Evolutionary conservation across 1,140 invertebrate species (phyloP), one percentile per base, ranked within the genome.

Genomic region (Drosophila paulistorum): DNA sequence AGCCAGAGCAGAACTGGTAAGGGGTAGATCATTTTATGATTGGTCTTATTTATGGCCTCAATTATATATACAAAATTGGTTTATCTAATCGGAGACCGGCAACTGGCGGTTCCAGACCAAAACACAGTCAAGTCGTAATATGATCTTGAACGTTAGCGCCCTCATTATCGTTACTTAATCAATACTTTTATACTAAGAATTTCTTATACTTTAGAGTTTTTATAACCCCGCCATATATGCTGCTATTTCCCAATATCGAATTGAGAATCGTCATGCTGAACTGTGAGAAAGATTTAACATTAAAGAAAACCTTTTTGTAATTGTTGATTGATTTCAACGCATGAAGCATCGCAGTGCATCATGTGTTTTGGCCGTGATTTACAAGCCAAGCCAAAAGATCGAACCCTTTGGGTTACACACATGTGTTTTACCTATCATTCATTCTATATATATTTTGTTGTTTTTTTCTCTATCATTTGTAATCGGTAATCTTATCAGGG

Each of bases 81-180:
- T 81, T 86, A 86, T 86, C 83, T 86, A 77, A 86, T 86, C 72
- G 45, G 7, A 14, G 45, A n/a, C 1, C 17, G 45, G 17, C 17
- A 23, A 39, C 37, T 4, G 37, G 37, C 35, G 35, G 45, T 48
- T 48, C 14, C 45, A 48, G 45, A 51, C 45, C 45, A 48, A 5
- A 39, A 14, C 48, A 20, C 48, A 20, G 48, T n/a, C 48, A 30
- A 66, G 54, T 41, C 35, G 71, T 55, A 77, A 70, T 77, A 54
- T 67, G 75, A 87, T 79, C 66, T 85, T 78, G 66, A 84, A 54
- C 35, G 39, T 14, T 17, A 58, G 26, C 33, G 57, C 42, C 61
- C 35, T 37, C 37, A 61, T 61, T 65, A 77, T 71, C 61, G 64
- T 60, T 65, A 45, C n/a, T 35, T 85, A 85, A 84, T 85, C 81